Base-by-base conservation (phyloP, 1,140 invertebrate genomes). In the Lasaia peninsularis region DNA sequence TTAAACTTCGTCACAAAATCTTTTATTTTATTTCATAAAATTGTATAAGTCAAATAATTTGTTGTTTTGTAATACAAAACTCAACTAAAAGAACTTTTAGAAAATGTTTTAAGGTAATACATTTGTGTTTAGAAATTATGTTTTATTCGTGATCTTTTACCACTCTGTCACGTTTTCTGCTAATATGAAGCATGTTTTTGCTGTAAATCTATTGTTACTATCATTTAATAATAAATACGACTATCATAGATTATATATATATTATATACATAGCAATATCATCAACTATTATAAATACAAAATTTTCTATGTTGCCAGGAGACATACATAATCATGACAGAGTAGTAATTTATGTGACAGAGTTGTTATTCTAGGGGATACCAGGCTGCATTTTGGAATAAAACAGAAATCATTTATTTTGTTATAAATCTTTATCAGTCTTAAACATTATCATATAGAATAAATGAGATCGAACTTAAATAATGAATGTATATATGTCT, bases 11-110 rank as follows among this genome's bases (percentile, higher is more conserved):
- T 35, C n/a, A 35, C 34, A 12, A 35, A 35, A 35, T 35, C n/a
- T 12, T 35, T 53, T 35, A 53, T 53, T 53, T 53, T 53, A 37
- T 53, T 53, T 32, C 20, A 53, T 53, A 14, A 32, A 53, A 53
- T 53, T 11, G 31, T 6, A 14, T 53, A 34, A 2, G 18, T 53
- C 9, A 37, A 53, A 34, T 35, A 35, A 35, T 10, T 53, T 35
- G 52, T 53, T 5, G 8, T 53, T 53, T 53, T 53, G 18, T 37
- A 53, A 53, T 53, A 53, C 52, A 53, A 11, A 34, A 24, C 5
- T 35, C 8, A 35, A 6, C n/a, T 35, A 35, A 35, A 35, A 0
- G 34, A 35, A 35, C 34, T 12, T 20, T 34, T 35, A 24, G n/a
- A n/a, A n/a, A n/a, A n/a, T n/a, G n/a, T n/a, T n/a, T n/a, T n/a